A percentile compares a stretch with the other conserved stretches of the same genome.
Evolutionary conservation across 2,113 vertebrate species (phyloP).

Genomic region (Solea solea): DNA sequence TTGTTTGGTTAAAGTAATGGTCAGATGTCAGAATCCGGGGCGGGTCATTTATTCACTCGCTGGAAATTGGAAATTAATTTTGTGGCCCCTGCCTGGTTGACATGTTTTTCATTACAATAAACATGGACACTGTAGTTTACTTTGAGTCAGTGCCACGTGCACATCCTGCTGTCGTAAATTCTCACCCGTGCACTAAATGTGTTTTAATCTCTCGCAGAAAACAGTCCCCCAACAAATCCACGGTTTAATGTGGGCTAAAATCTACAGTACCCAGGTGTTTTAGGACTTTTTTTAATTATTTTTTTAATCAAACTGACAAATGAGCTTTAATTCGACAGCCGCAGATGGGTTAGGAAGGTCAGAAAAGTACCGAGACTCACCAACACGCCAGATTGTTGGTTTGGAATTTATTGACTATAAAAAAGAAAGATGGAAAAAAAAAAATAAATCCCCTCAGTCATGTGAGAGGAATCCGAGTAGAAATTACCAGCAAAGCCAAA

Average conservation of each 20-base stretch:
- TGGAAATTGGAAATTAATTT: not conserved
- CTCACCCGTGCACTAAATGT: not conserved
- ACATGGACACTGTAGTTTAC: not conserved
- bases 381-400: not conserved
- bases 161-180: not conserved
- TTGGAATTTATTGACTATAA: conserved; percentile 1
- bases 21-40: not conserved
- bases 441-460: not conserved
- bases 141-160: not conserved
- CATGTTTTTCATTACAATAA: not conserved
- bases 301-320: not conserved
- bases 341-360: not conserved
- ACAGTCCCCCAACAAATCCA: not conserved
- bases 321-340: not conserved
- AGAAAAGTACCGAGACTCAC: not conserved
- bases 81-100: not conserved
- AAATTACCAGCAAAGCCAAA: conserved; percentile 19
- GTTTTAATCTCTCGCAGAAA: not conserved
- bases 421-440: not conserved
- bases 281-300: not conserved
- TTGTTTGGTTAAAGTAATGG: too few species aligned
- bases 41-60: not conserved
- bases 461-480: conserved; percentile 2
- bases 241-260: not conserved
- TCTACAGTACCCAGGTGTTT: not conserved